phyloP scores from a whole-genome alignment of 2,888 invertebrate genomes.

The Chaetogeoica ovagalla region DNA sequence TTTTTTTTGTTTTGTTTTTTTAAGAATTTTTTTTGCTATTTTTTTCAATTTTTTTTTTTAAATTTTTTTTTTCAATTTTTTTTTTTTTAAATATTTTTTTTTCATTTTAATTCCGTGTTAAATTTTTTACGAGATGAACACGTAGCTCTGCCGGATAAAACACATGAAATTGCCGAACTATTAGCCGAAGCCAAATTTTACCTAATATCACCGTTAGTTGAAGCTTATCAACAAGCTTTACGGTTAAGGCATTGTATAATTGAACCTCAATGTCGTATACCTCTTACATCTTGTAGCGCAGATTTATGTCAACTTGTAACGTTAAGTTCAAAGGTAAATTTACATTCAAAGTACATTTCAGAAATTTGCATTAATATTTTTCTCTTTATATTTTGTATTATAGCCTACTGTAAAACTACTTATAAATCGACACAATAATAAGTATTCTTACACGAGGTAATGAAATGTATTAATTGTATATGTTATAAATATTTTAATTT shows the following conservation, averaged over 20 bases:
- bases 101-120: constrained; percentile 94
- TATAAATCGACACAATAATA: constrained; percentile 97
- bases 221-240: constrained; percentile 85
- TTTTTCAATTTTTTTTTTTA: too few species aligned
- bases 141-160: constrained; percentile 87
- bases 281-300: constrained; percentile 88
- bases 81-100: too few species aligned
- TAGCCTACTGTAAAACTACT: constrained; percentile 93
- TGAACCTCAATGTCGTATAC: constrained; percentile 86
- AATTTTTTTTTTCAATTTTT: too few species aligned
- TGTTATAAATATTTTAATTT: background rate
- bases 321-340: constrained; percentile 72
- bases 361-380: constrained; percentile 2
- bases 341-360: background rate
- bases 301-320: constrained; percentile 84
- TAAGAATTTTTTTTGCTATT: too few species aligned
- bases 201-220: constrained; percentile 84
- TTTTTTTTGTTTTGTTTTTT: too few species aligned
- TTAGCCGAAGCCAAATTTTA: constrained; percentile 96
- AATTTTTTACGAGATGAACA: constrained; percentile 94
- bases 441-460: constrained; percentile 94
- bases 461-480: constrained; percentile 22
- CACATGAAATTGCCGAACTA: constrained; percentile 89
- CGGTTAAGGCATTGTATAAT: constrained; percentile 80
- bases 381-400: constrained; percentile 54